Evolutionary conservation across 1,140 invertebrate species (phyloP), one percentile per base, ranked within the genome.

Genomic region (Drosophila kikkawai): DNA sequence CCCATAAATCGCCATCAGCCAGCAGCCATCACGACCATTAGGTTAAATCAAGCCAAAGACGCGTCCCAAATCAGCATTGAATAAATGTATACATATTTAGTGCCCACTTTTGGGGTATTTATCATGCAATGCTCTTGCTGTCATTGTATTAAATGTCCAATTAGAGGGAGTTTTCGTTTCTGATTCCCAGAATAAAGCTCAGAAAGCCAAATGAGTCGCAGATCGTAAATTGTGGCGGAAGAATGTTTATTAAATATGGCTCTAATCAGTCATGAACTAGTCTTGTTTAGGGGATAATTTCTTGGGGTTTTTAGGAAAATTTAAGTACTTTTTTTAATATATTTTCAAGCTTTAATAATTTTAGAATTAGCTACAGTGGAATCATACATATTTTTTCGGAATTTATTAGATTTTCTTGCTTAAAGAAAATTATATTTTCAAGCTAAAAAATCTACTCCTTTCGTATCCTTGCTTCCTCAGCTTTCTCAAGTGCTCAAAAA

Each of bases 1-100:
- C 60, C 79, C 75, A 88, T 88, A 88, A 88, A 88, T 88, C 69
- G 84, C 64, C 85, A 80, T 75, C 74, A 76, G 67, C 39, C 63
- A 75, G 65, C 39, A 63, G 64, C 73, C 66, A 83, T 78, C 74
- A 69, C 51, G 73, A 73, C 77, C 80, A 80, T 83, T 84, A 75
- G 59, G 80, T 66, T 68, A 82, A 80, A 86, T 79, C 59, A 58
- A 64, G 48, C 74, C 53, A 66, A 64, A 76, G 65, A 65, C 17
- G 58, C 19, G 22, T n/a, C 17, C 44, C 51, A 48, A 73, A 73
- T 73, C 51, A 60, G 26, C 37, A 53, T 50, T 60, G 34, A 73
- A 74, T 68, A 76, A 58, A 36, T 55, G 47, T 68, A 73, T 15
- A 37, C 36, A 37, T 56, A 71, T 86, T 85, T 76, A 76, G 79